These are phyloP conservation scores for Zosterops borbonicus DNA, from an alignment of 2,113 vertebrate species.

Conservation along the genomic window DNA sequence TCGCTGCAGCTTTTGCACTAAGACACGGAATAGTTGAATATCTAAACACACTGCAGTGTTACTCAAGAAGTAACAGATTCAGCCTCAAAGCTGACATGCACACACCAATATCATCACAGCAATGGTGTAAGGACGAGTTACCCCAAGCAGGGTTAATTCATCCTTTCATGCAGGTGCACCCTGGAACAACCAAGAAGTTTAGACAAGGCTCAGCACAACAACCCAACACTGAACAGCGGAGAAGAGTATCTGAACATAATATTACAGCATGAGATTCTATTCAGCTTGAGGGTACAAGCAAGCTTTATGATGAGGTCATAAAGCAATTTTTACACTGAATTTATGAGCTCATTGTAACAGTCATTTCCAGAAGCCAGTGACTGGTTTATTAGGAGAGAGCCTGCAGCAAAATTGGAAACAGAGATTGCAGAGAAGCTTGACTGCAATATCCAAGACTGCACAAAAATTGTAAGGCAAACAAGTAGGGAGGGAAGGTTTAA, in stretches of 20 bases:
- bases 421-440: neutral
- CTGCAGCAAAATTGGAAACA: neutral
- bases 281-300: neutral
- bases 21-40: fast-evolving
- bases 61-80: neutral
- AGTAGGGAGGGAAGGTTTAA: neutral
- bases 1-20: neutral
- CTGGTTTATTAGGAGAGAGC: conserved; percentile 2
- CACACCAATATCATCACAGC: neutral
- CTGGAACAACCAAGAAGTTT: neutral
- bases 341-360: conserved; percentile 47
- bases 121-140: neutral
- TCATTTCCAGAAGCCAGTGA: conserved; percentile 19
- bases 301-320: conserved; percentile 36
- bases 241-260: neutral
- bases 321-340: conserved; percentile 17
- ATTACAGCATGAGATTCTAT: neutral
- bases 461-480: neutral
- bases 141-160: neutral
- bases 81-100: neutral
- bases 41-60: neutral
- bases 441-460: neutral
- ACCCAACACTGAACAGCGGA: neutral
- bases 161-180: neutral
- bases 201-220: neutral